Evolutionary conservation across 1,140 invertebrate genomes (phyloP).

Genomic region (Limonius californicus): DNA sequence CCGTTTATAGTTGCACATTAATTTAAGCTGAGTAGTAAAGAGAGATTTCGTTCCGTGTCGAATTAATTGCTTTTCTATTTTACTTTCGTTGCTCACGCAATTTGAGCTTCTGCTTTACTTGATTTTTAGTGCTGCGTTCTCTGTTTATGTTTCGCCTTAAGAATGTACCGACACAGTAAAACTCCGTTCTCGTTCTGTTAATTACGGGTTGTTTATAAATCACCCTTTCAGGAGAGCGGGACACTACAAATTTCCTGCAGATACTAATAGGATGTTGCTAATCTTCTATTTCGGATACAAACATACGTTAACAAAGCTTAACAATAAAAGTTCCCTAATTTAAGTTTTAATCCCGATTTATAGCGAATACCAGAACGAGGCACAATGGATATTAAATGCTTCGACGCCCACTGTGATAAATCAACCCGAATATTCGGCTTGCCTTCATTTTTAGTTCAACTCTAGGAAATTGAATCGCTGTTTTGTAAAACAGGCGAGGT

Average conservation of each 20-base stretch:
- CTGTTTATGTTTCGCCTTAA: background rate
- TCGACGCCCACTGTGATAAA: constrained; percentile 2
- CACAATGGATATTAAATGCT: constrained; percentile 15
- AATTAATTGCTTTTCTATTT: too few relatives aligned
- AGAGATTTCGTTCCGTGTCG: too few relatives aligned
- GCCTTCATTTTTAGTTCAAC: background rate
- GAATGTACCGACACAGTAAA: background rate
- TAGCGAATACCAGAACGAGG: constrained; percentile 5
- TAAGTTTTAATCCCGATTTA: constrained; percentile 20
- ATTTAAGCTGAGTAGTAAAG: too few relatives aligned
- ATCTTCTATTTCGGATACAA: constrained; percentile 2
- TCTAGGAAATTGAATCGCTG: background rate
- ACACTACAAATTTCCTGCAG: background rate
- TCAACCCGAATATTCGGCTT: background rate
- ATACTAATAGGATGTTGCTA: background rate
- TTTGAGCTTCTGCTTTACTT: too few relatives aligned
- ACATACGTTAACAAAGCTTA: constrained; percentile 9
- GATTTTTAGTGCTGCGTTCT: too few relatives aligned
- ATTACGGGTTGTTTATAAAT: background rate
- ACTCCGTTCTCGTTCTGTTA: background rate
- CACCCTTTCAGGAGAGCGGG: background rate
- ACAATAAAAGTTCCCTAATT: constrained; percentile 16
- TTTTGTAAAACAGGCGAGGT: background rate
- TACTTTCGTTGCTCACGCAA: too few relatives aligned
- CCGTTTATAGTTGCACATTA: too few relatives aligned